phyloP scores from a whole-genome alignment of 2,797 vertebrate species.

The Strix occidentalis region DNA sequence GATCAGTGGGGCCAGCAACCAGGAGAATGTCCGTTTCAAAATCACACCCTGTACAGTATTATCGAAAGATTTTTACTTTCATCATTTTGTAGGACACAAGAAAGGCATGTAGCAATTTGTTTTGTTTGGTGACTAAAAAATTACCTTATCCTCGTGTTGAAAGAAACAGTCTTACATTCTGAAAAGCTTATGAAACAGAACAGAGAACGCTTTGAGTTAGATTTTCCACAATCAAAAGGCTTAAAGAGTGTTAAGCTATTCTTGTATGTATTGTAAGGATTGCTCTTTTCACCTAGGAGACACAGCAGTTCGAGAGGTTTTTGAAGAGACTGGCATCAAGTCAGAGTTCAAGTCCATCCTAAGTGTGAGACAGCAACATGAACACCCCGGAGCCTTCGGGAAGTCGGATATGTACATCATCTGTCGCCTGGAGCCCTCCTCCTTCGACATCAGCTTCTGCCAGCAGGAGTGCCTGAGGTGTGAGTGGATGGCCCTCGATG shows the following conservation, averaged over 20 bases:
- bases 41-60: neutral
- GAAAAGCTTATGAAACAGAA: neutral
- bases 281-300: conserved; percentile 75
- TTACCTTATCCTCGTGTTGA: neutral
- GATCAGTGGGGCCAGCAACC: neutral
- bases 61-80: neutral
- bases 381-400: conserved; percentile 88
- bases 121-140: neutral
- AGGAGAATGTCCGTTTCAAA: neutral
- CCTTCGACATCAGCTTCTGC: conserved; percentile 87
- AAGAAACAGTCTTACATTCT: neutral
- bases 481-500: conserved; percentile 86
- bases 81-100: neutral
- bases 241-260: neutral
- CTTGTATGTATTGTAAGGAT: neutral
- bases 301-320: conserved; percentile 92
- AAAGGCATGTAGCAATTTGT: neutral
- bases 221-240: neutral
- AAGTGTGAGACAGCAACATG: conserved; percentile 92
- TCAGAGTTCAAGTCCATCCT: conserved; percentile 91
- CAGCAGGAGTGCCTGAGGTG: conserved; percentile 88
- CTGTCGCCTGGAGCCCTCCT: conserved; percentile 87
- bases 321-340: conserved; percentile 92
- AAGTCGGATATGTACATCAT: conserved; percentile 94
- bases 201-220: neutral